These are phyloP conservation scores for Thymallus thymallus DNA, from an alignment of 2,113 vertebrate species.

Conservation along the genomic window DNA sequence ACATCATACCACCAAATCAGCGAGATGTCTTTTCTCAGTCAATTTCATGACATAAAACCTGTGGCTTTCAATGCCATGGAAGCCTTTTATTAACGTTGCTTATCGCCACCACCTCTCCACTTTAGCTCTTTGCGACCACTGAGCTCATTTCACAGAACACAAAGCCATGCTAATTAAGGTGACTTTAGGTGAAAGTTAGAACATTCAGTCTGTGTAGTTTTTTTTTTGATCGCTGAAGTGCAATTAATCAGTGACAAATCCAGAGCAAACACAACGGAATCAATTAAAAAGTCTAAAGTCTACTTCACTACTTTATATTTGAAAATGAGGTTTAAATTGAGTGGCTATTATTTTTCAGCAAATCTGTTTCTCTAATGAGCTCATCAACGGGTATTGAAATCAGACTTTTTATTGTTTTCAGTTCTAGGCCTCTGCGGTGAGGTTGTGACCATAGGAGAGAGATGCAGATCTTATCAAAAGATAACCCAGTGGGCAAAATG, in stretches of 20 bases:
- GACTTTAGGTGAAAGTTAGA: slow-evolving; percentile 9
- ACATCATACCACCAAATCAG: slow-evolving; percentile 15
- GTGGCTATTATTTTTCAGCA: slow-evolving; percentile 22
- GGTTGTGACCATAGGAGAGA: not conserved
- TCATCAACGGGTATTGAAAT: slow-evolving; percentile 1
- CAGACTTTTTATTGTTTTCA: not conserved
- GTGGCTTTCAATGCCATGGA: not conserved
- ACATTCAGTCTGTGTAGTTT: slow-evolving; percentile 16
- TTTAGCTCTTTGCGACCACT: not conserved
- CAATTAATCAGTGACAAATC: slow-evolving; percentile 34
- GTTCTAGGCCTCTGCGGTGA: not conserved
- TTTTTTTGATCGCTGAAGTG: slow-evolving; percentile 32
- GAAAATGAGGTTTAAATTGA: slow-evolving; percentile 29
- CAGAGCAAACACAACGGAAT: slow-evolving; percentile 16
- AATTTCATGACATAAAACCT: not conserved
- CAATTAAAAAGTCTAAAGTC: not conserved
- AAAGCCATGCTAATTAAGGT: slow-evolving; percentile 41
- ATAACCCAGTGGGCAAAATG: not conserved
- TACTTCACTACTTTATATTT: slow-evolving; percentile 18
- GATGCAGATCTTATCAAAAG: not conserved
- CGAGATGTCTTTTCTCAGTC: not conserved
- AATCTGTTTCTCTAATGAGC: not conserved
- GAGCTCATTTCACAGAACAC: not conserved
- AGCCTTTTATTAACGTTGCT: not conserved
- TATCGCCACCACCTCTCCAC: not conserved